phyloP scores from a whole-genome alignment of 2,113 vertebrate genomes.

The Alouatta palliata region DNA sequence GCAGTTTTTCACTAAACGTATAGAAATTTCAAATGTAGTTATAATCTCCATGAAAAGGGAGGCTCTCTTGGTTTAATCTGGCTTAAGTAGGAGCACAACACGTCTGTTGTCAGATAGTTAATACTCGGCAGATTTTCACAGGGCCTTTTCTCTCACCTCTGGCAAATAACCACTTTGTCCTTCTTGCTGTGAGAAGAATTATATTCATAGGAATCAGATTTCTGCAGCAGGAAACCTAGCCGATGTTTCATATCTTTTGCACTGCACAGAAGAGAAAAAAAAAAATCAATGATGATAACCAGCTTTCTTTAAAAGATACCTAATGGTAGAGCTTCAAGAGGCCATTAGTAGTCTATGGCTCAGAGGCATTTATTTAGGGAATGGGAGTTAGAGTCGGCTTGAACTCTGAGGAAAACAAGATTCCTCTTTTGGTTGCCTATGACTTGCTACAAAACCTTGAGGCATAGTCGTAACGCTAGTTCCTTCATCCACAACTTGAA shows the following conservation, averaged over 20 bases:
- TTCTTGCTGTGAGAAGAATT: slow-evolving; percentile 83
- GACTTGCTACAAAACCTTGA: not conserved
- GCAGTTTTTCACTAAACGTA: not conserved
- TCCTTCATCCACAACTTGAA: not conserved
- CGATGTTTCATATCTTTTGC: slow-evolving; percentile 97
- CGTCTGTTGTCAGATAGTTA: not conserved
- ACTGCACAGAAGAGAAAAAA: slow-evolving; percentile 78
- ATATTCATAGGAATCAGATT: slow-evolving; percentile 89
- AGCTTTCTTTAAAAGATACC: not conserved
- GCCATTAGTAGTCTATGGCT: too few relatives aligned
- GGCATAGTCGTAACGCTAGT: not conserved
- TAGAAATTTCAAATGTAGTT: not conserved
- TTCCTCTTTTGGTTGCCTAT: not conserved
- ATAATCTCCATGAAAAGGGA: not conserved
- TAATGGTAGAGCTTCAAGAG: not conserved
- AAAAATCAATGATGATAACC: not conserved
- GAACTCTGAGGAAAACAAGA: not conserved
- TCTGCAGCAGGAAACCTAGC: slow-evolving; percentile 93
- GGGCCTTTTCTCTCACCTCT: slow-evolving; percentile 85
- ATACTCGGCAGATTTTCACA: not conserved
- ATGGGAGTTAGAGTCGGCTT: not conserved
- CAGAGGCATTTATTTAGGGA: not conserved
- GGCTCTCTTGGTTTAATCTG: not conserved
- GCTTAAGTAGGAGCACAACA: not conserved
- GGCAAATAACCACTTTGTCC: slow-evolving; percentile 84